Base-by-base conservation (phyloP, 2,888 invertebrate genomes). In the Diplazon laetatorius region DNA sequence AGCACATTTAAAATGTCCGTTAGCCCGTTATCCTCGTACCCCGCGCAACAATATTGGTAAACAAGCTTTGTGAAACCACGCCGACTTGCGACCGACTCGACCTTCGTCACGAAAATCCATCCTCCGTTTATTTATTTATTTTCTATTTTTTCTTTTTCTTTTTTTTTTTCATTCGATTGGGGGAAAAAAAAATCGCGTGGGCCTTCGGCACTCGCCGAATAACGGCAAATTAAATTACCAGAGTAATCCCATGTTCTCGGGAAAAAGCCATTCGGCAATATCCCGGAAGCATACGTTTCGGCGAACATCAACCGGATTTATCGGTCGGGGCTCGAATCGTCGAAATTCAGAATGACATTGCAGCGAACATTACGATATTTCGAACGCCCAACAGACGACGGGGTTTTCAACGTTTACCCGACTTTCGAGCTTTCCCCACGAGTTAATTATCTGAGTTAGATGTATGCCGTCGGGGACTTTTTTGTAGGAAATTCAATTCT, bases 161-260 rank as follows among this genome's bases (percentile, higher is more conserved):
- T 30, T 30, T 30, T 30, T 30, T 6, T 2, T 30, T 30, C 30
- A 30, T 30, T 30, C n/a, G n/a, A n/a, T n/a, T n/a, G n/a, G 30
- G 2, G 4, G 30, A 30, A 30, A 68, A 55, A 63, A 69, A 59
- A 50, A n/a, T 72, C 37, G 30, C 59, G 62, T 73, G 70, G 68
- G 60, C 60, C 62, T 44, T 52, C 48, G 68, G 62, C 70, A 70
- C 72, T 80, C 74, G 78, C 79, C 35, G 71, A 69, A 78, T 39
- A 37, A 42, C 59, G 52, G 75, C 76, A 82, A 84, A 87, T 85
- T 80, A 87, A 84, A 87, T 87, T 86, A 86, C 84, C 76, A 62
- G 35, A 71, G 76, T 86, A 81, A 82, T 83, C 81, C 81, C 83
- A 76, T 76, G 66, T 75, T 50, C 35, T 37, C 57, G 30, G 48